These are phyloP conservation scores for Leptinotarsa lineolata DNA, from an alignment of 1,140 invertebrate genomes.

Conservation along the genomic window DNA sequence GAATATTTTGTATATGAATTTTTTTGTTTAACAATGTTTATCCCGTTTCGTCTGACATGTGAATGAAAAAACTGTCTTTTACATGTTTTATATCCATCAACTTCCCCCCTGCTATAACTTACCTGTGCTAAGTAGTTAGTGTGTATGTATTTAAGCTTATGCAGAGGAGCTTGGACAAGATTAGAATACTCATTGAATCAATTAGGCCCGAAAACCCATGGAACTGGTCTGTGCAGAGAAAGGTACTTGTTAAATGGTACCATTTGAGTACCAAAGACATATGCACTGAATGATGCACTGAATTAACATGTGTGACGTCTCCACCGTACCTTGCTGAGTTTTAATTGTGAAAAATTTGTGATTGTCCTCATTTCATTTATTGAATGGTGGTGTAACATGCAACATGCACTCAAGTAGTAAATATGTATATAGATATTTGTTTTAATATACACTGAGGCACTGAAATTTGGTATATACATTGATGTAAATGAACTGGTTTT, in stretches of 20 bases:
- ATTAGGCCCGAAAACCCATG: constrained; percentile 52
- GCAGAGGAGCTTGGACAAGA: constrained; percentile 51
- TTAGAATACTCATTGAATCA: constrained; percentile 49
- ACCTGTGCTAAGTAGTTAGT: constrained; percentile 29
- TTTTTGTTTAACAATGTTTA: not conserved
- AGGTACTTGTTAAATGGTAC: constrained; percentile 52
- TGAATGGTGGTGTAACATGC: constrained; percentile 3
- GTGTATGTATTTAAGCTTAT: constrained; percentile 52
- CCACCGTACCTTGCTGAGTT: constrained; percentile 19
- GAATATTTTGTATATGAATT: not conserved
- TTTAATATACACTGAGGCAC: not conserved
- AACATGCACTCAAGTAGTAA: not conserved
- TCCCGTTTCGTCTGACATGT: not conserved
- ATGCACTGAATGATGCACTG: constrained; percentile 52
- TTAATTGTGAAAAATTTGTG: not conserved
- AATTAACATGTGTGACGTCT: constrained; percentile 46
- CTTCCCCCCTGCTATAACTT: not conserved
- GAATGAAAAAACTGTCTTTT: not conserved
- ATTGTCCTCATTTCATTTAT: not conserved
- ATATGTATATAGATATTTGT: not conserved
- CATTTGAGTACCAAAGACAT: constrained; percentile 33
- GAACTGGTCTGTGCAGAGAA: constrained; percentile 55
- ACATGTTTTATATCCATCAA: too few species aligned
- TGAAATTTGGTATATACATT: too few species aligned
- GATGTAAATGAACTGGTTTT: too few species aligned